Evolutionary conservation across 2,888 invertebrate species (phyloP).

Genomic region (Drosophila parthenogenetica): DNA sequence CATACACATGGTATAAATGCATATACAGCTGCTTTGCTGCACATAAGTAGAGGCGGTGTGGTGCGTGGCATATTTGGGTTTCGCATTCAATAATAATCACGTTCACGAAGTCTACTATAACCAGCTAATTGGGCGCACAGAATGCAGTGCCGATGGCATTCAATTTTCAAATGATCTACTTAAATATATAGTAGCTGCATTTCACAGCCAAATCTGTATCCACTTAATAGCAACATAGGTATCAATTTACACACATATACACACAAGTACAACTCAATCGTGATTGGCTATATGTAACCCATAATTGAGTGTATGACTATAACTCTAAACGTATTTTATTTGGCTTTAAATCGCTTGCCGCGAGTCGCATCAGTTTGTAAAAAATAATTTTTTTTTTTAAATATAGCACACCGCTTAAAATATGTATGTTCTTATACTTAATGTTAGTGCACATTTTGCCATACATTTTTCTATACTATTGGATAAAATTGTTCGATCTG

Average conservation of each 20-base stretch:
- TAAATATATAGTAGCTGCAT: conserved; percentile 1
- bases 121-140: conserved; percentile 24
- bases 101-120: conserved; percentile 6
- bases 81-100: conserved; percentile 9
- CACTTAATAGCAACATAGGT: not conserved
- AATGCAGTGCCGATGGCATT: conserved; percentile 13
- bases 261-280: not conserved
- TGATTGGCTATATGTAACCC: too few species aligned
- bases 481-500: too few species aligned
- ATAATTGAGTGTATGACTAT: too few species aligned
- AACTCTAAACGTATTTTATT: too few species aligned
- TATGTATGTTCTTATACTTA: too few species aligned
- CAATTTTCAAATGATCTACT: conserved; percentile 18
- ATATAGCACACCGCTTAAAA: too few species aligned
- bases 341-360: too few species aligned
- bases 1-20: not conserved
- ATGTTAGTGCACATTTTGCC: too few species aligned
- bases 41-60: not conserved
- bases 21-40: not conserved
- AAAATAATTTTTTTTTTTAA: too few species aligned
- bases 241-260: not conserved
- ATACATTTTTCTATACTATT: too few species aligned
- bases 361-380: too few species aligned
- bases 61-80: not conserved
- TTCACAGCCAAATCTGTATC: conserved; percentile 3